A percentile compares a stretch with the other conserved stretches of the same genome.
Evolutionary conservation across 1,140 invertebrate species (phyloP).

Genomic region (Conus ventricosus): DNA sequence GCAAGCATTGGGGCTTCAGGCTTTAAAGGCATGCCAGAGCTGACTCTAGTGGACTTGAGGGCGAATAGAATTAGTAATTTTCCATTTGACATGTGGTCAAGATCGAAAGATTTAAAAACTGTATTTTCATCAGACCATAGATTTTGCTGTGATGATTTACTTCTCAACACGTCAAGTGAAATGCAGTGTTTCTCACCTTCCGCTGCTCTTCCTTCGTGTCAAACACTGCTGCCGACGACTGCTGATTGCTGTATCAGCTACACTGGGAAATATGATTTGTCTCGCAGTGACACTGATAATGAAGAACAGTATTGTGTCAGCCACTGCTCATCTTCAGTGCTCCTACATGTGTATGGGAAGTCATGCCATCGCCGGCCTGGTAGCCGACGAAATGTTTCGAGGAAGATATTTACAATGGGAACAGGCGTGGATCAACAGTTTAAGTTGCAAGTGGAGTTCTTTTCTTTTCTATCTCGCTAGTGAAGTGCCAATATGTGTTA

Average conservation of each 20-base stretch:
- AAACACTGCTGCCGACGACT: constrained; percentile 41
- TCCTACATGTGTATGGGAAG: constrained; percentile 34
- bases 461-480: constrained; percentile 36
- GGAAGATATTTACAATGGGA: constrained; percentile 51
- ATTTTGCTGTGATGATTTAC: constrained; percentile 45
- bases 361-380: constrained; percentile 17
- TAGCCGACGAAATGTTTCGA: constrained; percentile 29
- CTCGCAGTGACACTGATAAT: background rate
- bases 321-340: constrained; percentile 45
- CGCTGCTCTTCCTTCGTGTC: constrained; percentile 50
- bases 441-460: constrained; percentile 8
- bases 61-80: background rate
- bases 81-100: background rate
- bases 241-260: constrained; percentile 43
- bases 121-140: constrained; percentile 40
- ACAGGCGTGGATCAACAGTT: constrained; percentile 24
- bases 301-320: constrained; percentile 37
- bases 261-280: constrained; percentile 50
- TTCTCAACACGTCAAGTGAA: constrained; percentile 25
- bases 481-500: constrained; percentile 28
- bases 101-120: background rate
- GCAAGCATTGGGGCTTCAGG: background rate
- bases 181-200: constrained; percentile 18
- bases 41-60: background rate
- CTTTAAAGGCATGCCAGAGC: background rate